Percentiles rank a stretch among this genome's conserved stretches.
These are phyloP conservation scores for Drosophila pallidifrons DNA, from an alignment of 1,140 invertebrate genomes.

Conservation along the genomic window DNA sequence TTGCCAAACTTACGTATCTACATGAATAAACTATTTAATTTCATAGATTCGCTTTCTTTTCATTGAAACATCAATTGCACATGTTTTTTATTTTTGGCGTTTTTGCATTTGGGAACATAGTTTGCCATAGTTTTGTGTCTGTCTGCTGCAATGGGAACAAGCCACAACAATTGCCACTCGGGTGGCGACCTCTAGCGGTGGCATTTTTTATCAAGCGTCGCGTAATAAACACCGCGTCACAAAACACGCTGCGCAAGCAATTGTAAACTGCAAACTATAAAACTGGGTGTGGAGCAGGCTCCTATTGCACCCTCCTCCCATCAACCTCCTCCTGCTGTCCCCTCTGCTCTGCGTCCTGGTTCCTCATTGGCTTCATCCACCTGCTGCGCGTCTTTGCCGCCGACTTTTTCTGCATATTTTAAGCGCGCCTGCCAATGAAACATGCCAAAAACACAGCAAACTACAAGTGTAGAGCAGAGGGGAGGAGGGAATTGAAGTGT, in stretches of 20 bases:
- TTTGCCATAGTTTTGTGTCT: slow-evolving; percentile 4
- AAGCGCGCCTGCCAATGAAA: slow-evolving; percentile 75
- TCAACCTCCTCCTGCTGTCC: too few species aligned
- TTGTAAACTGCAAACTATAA: slow-evolving; percentile 46
- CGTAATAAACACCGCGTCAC: slow-evolving; percentile 58
- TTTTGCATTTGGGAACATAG: slow-evolving; percentile 7
- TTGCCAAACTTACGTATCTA: neutral
- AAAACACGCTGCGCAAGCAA: slow-evolving; percentile 42
- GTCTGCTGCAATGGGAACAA: slow-evolving; percentile 3
- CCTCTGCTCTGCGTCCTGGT: neutral
- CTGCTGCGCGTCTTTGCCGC: slow-evolving; percentile 60
- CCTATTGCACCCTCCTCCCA: slow-evolving; percentile 1
- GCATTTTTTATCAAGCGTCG: slow-evolving; percentile 55
- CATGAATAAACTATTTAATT: too few species aligned
- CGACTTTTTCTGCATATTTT: slow-evolving; percentile 68
- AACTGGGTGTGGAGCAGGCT: slow-evolving; percentile 57
- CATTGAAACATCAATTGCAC: neutral
- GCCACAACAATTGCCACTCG: slow-evolving; percentile 38
- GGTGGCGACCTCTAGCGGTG: slow-evolving; percentile 45
- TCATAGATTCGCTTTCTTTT: too few species aligned
- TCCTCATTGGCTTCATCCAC: slow-evolving; percentile 37
- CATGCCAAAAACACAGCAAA: slow-evolving; percentile 70
- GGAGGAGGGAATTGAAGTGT: slow-evolving; percentile 30
- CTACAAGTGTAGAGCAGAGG: slow-evolving; percentile 41
- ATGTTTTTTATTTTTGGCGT: neutral